These are phyloP conservation scores for Astur gentilis DNA, from an alignment of 2,113 vertebrate species.

Conservation along the genomic window DNA sequence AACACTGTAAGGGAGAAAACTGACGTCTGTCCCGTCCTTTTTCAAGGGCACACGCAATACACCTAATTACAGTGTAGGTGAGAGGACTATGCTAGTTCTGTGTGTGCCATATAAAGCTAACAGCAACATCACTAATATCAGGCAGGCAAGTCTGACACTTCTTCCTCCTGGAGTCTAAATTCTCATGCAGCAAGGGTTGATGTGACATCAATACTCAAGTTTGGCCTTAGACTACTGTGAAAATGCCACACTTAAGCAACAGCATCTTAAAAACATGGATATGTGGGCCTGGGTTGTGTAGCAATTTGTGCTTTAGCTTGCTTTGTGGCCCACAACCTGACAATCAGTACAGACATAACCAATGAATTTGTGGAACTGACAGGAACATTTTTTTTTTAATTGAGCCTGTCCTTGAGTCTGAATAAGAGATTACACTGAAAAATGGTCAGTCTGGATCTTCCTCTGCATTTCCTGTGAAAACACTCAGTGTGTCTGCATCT, in stretches of 20 bases:
- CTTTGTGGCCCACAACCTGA: background rate
- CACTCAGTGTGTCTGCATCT: background rate
- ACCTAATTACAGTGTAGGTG: background rate
- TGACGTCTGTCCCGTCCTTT: background rate
- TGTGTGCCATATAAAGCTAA: background rate
- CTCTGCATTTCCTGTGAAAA: background rate
- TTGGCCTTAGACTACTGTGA: background rate
- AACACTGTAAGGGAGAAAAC: background rate
- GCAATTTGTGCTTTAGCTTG: background rate
- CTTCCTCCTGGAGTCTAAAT: background rate
- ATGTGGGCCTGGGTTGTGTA: background rate
- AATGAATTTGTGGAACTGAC: background rate
- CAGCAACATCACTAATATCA: background rate
- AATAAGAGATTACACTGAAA: background rate
- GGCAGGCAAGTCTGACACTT: background rate
- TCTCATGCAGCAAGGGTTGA: background rate
- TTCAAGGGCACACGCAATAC: background rate
- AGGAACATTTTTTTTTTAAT: background rate
- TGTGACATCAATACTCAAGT: background rate
- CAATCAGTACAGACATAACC: background rate
- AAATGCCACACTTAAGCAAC: background rate
- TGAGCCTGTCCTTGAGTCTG: background rate
- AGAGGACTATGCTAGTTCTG: accelerated
- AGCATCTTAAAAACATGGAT: background rate
- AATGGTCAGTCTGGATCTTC: background rate